Conservation (phyloP, 2,888 invertebrate genomes). For the Physocephala rufipes region DNA sequence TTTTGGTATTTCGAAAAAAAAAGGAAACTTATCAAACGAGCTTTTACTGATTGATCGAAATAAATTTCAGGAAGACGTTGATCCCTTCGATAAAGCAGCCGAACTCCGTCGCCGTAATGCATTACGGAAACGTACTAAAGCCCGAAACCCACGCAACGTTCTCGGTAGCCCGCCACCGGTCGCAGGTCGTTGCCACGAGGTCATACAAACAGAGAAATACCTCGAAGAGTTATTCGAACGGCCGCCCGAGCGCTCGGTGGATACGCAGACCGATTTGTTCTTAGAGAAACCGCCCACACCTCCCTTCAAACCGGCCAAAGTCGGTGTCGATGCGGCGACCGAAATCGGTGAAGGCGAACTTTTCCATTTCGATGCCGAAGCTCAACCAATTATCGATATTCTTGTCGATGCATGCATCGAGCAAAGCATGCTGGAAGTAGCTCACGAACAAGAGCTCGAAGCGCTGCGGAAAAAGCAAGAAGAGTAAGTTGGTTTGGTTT, state of each 20-base stretch:
- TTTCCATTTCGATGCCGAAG: conserved; percentile 92
- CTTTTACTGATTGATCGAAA: no score
- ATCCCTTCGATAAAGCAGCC: conserved; percentile 62
- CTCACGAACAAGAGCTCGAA: conserved; percentile 92
- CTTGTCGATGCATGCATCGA: conserved; percentile 90
- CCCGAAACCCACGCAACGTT: conserved; percentile 69
- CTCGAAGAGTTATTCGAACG: conserved; percentile 85
- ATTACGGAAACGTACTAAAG: conserved; percentile 73
- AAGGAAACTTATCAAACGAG: no score
- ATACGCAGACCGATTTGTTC: conserved; percentile 89
- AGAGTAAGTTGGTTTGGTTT: conserved; percentile 52
- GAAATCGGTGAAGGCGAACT: conserved; percentile 93
- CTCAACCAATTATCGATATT: conserved; percentile 87
- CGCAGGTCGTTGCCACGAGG: conserved; percentile 83
- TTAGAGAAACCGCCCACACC: conserved; percentile 84
- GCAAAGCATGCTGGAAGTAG: conserved; percentile 87
- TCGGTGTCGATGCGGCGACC: conserved; percentile 82
- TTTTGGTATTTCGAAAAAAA: conserved; percentile 53
- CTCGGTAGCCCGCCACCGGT: conserved; percentile 69
- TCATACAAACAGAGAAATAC: conserved; percentile 89
- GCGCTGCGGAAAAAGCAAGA: conserved; percentile 76
- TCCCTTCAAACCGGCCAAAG: conserved; percentile 79
- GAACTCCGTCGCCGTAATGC: conserved; percentile 74
- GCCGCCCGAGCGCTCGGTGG: conserved; percentile 79
- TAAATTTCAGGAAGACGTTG: conserved; percentile 65